Base-by-base conservation (phyloP, 1,140 invertebrate species). In the Drosophila mauritiana region DNA sequence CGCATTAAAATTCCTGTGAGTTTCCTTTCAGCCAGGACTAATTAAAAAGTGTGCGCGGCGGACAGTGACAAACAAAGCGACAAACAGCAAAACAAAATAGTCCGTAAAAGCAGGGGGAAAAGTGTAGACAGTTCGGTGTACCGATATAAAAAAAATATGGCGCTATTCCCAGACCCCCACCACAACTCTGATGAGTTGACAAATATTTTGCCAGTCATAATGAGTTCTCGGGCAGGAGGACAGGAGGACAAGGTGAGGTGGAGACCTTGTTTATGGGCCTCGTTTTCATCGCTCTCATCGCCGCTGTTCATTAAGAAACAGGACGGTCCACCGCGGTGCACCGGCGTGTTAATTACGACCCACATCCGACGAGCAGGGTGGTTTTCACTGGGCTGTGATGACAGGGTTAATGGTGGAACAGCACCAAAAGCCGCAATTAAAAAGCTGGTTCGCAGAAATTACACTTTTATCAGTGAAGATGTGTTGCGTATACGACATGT, bases 121-220 rank as follows among this genome's bases (percentile, higher is more conserved):
- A 13, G 27, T n/a, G 12, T 7, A 48, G 36, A 48, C 22, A 54
- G 39, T 53, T n/a, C 48, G 52, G 55, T 48, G 61, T 46, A 34
- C 36, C 51, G 49, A 73, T 70, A 69, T 64, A 48, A 55, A 56
- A 56, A 48, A 70, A 70, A 70, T 70, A 70, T 70, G 64, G 20
- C n/a, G 51, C 43, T 56, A 22, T 54, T 57, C 52, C 45, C 51
- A 39, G 54, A 39, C 49, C 37, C 43, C 49, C 57, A 22, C 49
- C 31, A 53, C 69, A 43, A 46, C 65, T 64, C 73, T 89, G 85
- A 90, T 89, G 85, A 90, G 85, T 90, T 90, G 85, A 89, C 85
- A 89, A 89, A 90, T 85, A 89, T 89, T 89, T 90, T 90, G 85
- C 73, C 83, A 80, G 80, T 52, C 80, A 89, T 88, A 88, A 89